Evolutionary conservation across 2,888 invertebrate species (phyloP).

Genomic region (Gibbula magus): DNA sequence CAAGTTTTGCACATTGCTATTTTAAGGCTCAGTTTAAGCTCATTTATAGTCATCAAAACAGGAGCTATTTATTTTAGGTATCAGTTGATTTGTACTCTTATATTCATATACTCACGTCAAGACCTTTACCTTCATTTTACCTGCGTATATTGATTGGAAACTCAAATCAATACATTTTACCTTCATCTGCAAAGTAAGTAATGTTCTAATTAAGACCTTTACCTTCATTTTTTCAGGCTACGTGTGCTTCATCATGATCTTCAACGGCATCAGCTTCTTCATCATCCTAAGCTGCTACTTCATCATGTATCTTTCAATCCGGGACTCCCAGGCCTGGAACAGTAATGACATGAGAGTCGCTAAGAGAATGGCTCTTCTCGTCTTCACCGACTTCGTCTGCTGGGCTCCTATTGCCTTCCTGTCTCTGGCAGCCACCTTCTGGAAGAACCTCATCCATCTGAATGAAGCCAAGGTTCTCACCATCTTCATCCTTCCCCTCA

Average conservation of each 20-base stretch:
- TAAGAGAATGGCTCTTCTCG: conserved; percentile 95
- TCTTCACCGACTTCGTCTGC: conserved; percentile 97
- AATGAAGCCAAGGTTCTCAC: conserved; percentile 97
- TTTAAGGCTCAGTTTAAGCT: too few species aligned
- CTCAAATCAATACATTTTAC: too few species aligned
- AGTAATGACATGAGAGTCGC: conserved; percentile 97
- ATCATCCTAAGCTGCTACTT: conserved; percentile 96
- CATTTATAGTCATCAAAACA: too few species aligned
- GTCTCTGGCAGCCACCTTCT: conserved; percentile 94
- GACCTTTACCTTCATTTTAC: too few species aligned
- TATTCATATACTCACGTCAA: too few species aligned
- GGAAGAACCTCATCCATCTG: conserved; percentile 90
- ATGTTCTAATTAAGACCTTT: neutral
- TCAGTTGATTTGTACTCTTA: too few species aligned
- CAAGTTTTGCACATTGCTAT: too few species aligned
- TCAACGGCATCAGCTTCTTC: conserved; percentile 84
- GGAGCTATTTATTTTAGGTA: too few species aligned
- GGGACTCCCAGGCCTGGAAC: conserved; percentile 96
- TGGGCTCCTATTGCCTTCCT: conserved; percentile 99
- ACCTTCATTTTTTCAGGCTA: conserved; percentile 59
- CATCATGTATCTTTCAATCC: conserved; percentile 97
- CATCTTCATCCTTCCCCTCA: conserved; percentile 95
- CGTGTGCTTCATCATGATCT: conserved; percentile 72
- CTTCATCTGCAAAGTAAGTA: too few species aligned
- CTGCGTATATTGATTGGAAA: too few species aligned